Base-by-base conservation (phyloP, 1,140 invertebrate genomes). In the Globodera rostochiensis region DNA sequence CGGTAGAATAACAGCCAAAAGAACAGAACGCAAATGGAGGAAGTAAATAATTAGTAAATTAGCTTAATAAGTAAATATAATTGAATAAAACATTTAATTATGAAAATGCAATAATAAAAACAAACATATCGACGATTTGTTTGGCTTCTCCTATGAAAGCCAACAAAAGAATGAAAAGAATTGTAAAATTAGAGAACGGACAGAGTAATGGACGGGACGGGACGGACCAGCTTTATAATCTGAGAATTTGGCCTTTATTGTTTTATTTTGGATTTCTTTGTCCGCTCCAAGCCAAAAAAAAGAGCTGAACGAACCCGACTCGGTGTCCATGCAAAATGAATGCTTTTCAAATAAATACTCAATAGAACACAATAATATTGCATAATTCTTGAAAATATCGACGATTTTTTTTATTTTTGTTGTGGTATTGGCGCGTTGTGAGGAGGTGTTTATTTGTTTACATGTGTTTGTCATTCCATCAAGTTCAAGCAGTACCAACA, bases 1-100 rank as follows among this genome's bases (percentile, higher is more conserved):
- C 19, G 60, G 49, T 57, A 77, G 67, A 25, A 66, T 25, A 77
- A 77, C 19, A 66, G 36, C n/a, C 36, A 66, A 45, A 11, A 77
- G 13, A 36, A 77, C 71, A 36, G 71, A 36, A 36, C 46, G 15
- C 45, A 49, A 64, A 76, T 76, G 69, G 15, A 8, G 45, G 25
- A 57, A 76, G 64, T 15, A 36, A 53, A 76, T 74, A 21, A 74
- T 46, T 25, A 15, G 45, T 45, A 46, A 25, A 60, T 36, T 46
- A 21, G 25, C 25, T 36, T 53, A 9, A 19, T 47, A 15, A 50
- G 25, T 9, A 49, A 60, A 60, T 60, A 60, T 15, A 60, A 60
- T 60, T 15, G 19, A 15, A 60, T 15, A 60, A 60, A 60, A 60
- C 0, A 60, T 15, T 19, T 60, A 19, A 19, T 6, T 60, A 36